Evolutionary conservation across 2,888 invertebrate species (phyloP).

Genomic region (Dusona sp.): DNA sequence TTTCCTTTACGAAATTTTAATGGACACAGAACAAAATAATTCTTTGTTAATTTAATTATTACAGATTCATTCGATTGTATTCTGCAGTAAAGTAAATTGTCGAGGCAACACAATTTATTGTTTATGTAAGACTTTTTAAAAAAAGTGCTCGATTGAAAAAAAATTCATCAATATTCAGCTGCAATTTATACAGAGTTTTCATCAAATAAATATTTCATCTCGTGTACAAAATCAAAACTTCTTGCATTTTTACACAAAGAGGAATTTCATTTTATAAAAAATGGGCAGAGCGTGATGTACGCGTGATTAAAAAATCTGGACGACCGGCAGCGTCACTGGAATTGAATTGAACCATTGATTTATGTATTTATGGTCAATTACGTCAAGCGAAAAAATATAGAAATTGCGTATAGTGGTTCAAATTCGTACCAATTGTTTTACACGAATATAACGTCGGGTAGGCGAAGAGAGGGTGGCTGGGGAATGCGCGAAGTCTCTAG

Average conservation of each 20-base stretch:
- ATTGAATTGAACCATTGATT: constrained; percentile 7
- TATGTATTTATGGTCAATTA: constrained; percentile 22
- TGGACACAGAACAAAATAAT: too few species aligned
- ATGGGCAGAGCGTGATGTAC: constrained; percentile 1
- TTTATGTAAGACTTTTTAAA: background rate
- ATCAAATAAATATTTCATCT: background rate
- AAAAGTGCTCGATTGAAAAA: background rate
- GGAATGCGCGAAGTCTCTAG: constrained; percentile 69
- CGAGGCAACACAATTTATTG: too few species aligned
- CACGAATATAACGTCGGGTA: constrained; percentile 77
- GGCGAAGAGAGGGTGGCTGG: constrained; percentile 73
- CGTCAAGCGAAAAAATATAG: constrained; percentile 19
- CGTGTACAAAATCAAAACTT: background rate
- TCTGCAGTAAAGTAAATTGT: background rate
- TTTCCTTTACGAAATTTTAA: background rate
- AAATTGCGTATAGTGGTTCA: constrained; percentile 7
- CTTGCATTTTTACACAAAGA: background rate
- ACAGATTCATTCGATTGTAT: background rate
- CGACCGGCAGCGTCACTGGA: background rate
- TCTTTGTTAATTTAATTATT: background rate
- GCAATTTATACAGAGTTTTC: background rate
- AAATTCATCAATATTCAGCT: background rate
- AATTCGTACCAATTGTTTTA: constrained; percentile 18
- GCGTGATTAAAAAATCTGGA: constrained; percentile 13
- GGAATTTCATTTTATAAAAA: background rate